Evolutionary conservation across 2,113 vertebrate genomes (phyloP), one percentile per base, ranked within the genome.

Genomic region (Balaenoptera acutorostrata): DNA sequence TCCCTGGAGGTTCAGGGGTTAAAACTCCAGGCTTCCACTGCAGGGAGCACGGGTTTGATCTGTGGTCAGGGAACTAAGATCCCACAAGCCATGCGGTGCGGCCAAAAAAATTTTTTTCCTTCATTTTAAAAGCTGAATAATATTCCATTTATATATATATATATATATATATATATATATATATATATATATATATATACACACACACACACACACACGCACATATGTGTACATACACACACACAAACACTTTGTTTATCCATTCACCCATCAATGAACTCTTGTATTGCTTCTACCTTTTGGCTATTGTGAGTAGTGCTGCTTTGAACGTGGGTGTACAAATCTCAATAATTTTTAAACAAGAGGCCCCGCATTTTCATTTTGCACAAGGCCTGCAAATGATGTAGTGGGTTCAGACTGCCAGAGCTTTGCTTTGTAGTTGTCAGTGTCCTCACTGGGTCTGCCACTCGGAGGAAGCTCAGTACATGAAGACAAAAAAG

Each of bases 141-240:
- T 80, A 36, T 31, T 66, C 52, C 71, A 46, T 14, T 49, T 13
- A n/a, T 23, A 82, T 1, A 55, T 9, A 61, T 46, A 46, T 55
- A 18, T 55, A 52, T 0, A 52, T 1, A 52, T 0, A 55, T 0
- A 52, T 1, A 52, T 5, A 25, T 9, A 25, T 7, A 61, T 8
- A 61, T 0, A 63, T 10, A 63, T 4, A 63, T 5, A 49, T 8
- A 75, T 27, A 52, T 0, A 55, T 0, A 55, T 6, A 55, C 6
- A 55, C 1, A 55, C 52, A 55, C 52, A 27, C 1, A 55, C 52
- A 55, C 52, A 27, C 27, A 29, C 21, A 29, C 0, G 49, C 52
- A 52, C 52, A 52, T 52, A 52, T 18, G 15, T 52, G 15, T 52
- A 52, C 15, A 52, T 25, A 25, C 9, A 63, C 10, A 63, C 61